Conservation (phyloP, 2,888 invertebrate species). For the Limenitis camilla region DNA sequence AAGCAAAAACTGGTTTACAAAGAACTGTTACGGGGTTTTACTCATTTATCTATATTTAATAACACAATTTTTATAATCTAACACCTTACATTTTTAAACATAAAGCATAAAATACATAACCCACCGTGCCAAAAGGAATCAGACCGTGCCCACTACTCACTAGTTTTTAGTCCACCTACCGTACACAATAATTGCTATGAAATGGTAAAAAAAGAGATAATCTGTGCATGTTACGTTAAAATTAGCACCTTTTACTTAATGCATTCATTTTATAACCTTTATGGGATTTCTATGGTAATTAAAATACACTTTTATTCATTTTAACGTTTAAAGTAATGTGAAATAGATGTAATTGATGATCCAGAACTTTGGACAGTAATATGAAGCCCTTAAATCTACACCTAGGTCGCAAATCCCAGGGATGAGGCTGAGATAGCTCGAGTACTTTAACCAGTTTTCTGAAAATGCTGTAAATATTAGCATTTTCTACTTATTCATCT, state of each 20-base stretch:
- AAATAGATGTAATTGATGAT: no score
- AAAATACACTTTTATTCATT: no score
- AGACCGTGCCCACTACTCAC: constrained; percentile 10
- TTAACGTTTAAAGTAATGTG: no score
- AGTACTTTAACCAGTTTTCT: no score
- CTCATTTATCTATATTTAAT: background rate
- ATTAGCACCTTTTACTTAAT: constrained; percentile 11
- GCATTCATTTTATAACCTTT: background rate
- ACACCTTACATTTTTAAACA: background rate
- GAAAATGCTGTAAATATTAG: background rate
- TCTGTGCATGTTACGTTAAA: background rate
- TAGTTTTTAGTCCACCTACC: constrained; percentile 11
- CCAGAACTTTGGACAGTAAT: no score
- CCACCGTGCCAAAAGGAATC: constrained; percentile 8
- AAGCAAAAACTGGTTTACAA: no score
- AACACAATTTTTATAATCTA: background rate
- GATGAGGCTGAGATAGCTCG: no score
- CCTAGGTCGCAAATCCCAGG: no score
- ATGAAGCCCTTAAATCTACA: no score
- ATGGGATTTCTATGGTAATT: background rate
- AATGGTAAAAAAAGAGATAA: constrained; percentile 8
- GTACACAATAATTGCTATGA: constrained; percentile 12
- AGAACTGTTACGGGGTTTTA: background rate
- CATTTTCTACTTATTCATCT: constrained; percentile 10
- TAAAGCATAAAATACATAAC: constrained; percentile 9